Percentiles rank a stretch among this genome's conserved stretches.
These are phyloP conservation scores for Podargus strigoides DNA, from an alignment of 2,797 vertebrate genomes.

Conservation along the genomic window DNA sequence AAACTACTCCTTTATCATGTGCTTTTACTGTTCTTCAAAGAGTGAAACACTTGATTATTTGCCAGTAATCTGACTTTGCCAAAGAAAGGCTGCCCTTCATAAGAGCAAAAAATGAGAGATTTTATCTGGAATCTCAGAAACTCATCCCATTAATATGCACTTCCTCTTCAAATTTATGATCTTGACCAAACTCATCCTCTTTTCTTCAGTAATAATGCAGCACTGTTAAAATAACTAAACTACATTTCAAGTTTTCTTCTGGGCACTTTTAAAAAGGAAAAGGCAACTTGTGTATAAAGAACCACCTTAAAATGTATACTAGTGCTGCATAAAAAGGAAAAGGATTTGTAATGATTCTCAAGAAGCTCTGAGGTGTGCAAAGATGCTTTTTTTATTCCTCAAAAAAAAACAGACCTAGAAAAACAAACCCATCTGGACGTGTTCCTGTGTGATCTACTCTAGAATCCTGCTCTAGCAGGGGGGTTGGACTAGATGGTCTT, in stretches of 20 bases:
- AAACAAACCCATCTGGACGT: too few relatives aligned
- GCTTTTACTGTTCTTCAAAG: neutral
- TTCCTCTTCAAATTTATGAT: neutral
- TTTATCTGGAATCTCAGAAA: slow-evolving; percentile 13
- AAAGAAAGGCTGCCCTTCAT: slow-evolving; percentile 26
- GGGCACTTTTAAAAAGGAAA: neutral
- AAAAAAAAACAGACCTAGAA: neutral
- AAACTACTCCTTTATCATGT: neutral
- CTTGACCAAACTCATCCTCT: neutral
- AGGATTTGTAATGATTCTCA: neutral
- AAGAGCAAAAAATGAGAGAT: neutral
- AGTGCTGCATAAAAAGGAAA: neutral
- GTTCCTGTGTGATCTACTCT: too few relatives aligned
- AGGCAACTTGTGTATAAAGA: neutral
- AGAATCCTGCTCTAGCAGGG: too few relatives aligned
- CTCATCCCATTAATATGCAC: neutral
- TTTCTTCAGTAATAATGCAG: neutral
- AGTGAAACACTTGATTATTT: neutral
- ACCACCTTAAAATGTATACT: neutral
- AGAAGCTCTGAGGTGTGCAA: neutral
- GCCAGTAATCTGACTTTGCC: neutral
- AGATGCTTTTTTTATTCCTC: neutral
- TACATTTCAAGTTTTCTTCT: neutral
- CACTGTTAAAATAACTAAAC: neutral
- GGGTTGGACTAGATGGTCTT: too few relatives aligned